A percentile compares a stretch with the other conserved stretches of the same genome.
These are phyloP conservation scores for Rutilus rutilus DNA, from an alignment of 2,113 vertebrate genomes.

Conservation along the genomic window DNA sequence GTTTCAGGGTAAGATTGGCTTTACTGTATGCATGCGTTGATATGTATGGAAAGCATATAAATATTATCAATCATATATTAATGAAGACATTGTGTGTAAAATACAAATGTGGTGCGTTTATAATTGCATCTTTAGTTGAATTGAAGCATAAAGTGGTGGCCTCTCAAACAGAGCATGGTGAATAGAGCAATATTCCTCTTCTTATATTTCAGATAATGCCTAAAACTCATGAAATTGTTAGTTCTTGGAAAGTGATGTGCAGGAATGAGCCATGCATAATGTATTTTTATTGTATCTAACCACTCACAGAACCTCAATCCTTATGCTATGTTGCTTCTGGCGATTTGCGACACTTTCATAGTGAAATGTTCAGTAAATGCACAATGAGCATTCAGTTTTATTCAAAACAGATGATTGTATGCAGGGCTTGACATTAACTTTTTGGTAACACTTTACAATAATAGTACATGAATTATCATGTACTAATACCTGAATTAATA, in stretches of 20 bases:
- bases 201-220: neutral
- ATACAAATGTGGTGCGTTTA: neutral
- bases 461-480: no score
- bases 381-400: neutral
- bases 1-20: neutral
- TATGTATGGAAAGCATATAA: neutral
- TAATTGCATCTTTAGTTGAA: neutral
- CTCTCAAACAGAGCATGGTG: neutral
- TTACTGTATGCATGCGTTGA: neutral
- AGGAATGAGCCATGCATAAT: neutral
- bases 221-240: neutral
- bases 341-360: no score
- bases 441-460: no score
- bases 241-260: neutral
- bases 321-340: neutral
- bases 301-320: neutral
- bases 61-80: neutral
- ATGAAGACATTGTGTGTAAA: neutral
- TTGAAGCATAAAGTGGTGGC: neutral
- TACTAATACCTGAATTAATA: no score
- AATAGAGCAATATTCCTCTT: neutral
- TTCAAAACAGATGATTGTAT: neutral
- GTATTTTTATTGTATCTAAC: neutral
- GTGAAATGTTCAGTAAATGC: no score
- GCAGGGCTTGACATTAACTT: no score